A percentile compares a stretch with the other conserved stretches of the same genome.
These are phyloP conservation scores for Drosophila watanabei DNA, from an alignment of 1,140 invertebrate genomes.

Conservation along the genomic window DNA sequence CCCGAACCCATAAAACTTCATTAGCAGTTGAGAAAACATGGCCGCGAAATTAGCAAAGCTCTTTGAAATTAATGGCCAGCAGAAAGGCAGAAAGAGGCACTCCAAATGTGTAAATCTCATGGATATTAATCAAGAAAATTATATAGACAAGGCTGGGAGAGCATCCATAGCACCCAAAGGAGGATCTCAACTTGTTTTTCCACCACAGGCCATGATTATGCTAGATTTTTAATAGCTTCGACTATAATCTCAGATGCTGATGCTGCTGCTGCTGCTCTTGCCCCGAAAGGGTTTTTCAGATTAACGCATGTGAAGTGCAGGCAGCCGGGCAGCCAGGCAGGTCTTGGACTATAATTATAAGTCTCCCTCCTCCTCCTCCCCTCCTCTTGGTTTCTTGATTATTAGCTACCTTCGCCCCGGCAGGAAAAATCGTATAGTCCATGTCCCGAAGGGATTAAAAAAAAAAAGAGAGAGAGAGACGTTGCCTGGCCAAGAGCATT, in stretches of 20 bases:
- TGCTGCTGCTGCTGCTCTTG: slow-evolving; percentile 5
- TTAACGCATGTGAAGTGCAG: slow-evolving; percentile 59
- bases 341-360: slow-evolving; percentile 68
- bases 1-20: slow-evolving; percentile 76
- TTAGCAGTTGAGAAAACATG: slow-evolving; percentile 53
- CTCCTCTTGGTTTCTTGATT: slow-evolving; percentile 59
- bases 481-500: slow-evolving; percentile 44
- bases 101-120: slow-evolving; percentile 71
- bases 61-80: slow-evolving; percentile 69
- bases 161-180: slow-evolving; percentile 3
- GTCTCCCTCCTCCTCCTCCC: slow-evolving; percentile 24
- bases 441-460: slow-evolving; percentile 59
- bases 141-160: slow-evolving; percentile 57
- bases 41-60: slow-evolving; percentile 71
- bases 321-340: slow-evolving; percentile 10
- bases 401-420: slow-evolving; percentile 71
- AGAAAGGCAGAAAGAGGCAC: slow-evolving; percentile 24
- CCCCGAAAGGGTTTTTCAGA: slow-evolving; percentile 65
- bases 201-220: slow-evolving; percentile 64
- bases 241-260: slow-evolving; percentile 72
- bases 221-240: slow-evolving; percentile 82
- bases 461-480: slow-evolving; percentile 3
- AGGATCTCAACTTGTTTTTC: slow-evolving; percentile 56
- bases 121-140: slow-evolving; percentile 84
- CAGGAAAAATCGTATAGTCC: slow-evolving; percentile 31